Evolutionary conservation across 2,888 invertebrate genomes (phyloP), one percentile per base, ranked within the genome.

Genomic region (Drosophila nr. perissopoda): DNA sequence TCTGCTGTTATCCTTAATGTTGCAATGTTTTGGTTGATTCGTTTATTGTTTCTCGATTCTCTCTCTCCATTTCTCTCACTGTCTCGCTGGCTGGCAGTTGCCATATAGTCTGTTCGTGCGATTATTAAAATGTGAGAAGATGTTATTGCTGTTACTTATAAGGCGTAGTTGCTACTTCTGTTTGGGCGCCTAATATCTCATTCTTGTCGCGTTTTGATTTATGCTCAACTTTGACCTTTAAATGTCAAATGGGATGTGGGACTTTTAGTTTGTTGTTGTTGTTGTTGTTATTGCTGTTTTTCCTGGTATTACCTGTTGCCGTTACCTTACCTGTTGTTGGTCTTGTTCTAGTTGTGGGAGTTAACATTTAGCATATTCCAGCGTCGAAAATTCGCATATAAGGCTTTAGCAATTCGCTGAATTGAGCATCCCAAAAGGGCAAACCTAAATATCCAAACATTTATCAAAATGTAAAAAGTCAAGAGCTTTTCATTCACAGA

Each of bases 141-240:
- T 53, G 33, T 27, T 57, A 11, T 36, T 63, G 25, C 56, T 52
- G 29, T n/a, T 52, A 36, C 51, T 70, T 42, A 34, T 34, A 27
- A 21, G 21, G n/a, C 25, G 25, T 40, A 60, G 48, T 49, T 36
- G 52, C 40, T 31, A 56, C 51, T 61, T 58, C 66, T 65, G 67
- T 62, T 74, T 51, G 40, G 52, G 27, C 36, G 60, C 56, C 66
- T 69, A 69, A 68, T 80, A 76, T 83, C 76, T 73, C 57, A 65
- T 34, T 54, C 62, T 49, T 62, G 57, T 49, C 60, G 59, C 69
- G 56, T 38, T 61, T 60, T 86, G 76, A 83, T 90, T 90, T 73
- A 83, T 76, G 83, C 81, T 86, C 42, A 73, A 86, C 81, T 88
- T 59, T 86, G 87, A 89, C 90, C 89, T 86, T 86, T 88, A 86